Conservation (phyloP, 2,888 invertebrate species). For the Cephus pulcher region DNA sequence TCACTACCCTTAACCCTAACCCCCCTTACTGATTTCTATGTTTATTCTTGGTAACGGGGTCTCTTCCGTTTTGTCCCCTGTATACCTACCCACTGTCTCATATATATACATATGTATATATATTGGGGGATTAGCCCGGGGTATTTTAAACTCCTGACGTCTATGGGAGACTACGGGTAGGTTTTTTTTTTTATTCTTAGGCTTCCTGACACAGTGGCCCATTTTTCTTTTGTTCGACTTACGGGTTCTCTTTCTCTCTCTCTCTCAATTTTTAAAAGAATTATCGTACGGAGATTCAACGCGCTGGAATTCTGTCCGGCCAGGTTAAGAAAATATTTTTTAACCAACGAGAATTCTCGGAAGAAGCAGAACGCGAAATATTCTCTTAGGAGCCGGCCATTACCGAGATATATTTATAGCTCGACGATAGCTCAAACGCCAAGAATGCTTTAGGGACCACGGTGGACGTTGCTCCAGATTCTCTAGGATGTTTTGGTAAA, state of each 20-base stretch:
- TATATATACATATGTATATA: not conserved
- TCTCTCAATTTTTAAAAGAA: too few relatives aligned
- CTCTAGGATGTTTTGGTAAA: not conserved
- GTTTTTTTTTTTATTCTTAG: not conserved
- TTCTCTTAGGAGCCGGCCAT: not conserved
- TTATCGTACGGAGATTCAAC: too few relatives aligned
- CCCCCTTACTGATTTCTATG: not conserved
- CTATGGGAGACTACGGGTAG: not conserved
- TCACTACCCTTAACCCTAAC: not conserved
- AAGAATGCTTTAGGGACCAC: not conserved
- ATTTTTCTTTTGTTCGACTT: not conserved
- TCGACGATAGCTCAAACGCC: conserved; percentile 5
- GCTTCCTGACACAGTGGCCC: not conserved
- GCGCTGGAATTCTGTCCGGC: too few relatives aligned
- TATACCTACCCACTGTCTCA: not conserved
- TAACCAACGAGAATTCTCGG: too few relatives aligned
- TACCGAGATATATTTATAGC: conserved; percentile 6
- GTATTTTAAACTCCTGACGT: not conserved
- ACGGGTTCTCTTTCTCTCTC: not conserved
- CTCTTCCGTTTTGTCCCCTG: not conserved
- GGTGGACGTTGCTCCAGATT: conserved; percentile 1
- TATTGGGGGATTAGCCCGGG: not conserved
- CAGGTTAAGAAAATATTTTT: too few relatives aligned
- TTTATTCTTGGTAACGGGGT: not conserved
- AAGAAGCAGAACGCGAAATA: not conserved